Percentiles rank a stretch among this genome's conserved stretches.
These are phyloP conservation scores for Myiothlypis coronata DNA, from an alignment of 2,797 vertebrate genomes.

Conservation along the genomic window DNA sequence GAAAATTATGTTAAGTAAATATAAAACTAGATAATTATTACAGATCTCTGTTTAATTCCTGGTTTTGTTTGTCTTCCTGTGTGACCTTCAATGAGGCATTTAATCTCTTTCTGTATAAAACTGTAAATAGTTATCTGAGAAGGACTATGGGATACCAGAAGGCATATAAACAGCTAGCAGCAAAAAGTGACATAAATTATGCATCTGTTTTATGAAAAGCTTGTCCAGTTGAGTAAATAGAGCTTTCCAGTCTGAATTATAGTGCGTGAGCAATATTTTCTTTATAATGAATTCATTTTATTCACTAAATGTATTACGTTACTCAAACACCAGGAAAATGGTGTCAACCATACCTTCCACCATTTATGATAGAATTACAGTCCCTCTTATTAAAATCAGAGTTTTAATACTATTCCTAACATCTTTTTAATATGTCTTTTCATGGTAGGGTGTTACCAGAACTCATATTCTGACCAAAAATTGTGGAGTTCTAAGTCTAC, in stretches of 20 bases:
- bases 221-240: constrained; percentile 31
- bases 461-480: neutral
- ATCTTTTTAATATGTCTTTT: neutral
- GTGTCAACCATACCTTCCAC: neutral
- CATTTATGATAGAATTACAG: neutral
- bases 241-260: neutral
- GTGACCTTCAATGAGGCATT: constrained; percentile 11
- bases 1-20: neutral
- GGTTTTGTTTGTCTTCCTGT: neutral
- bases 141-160: neutral
- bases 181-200: constrained; percentile 31
- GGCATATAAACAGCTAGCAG: neutral
- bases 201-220: constrained; percentile 21
- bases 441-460: neutral
- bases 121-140: neutral
- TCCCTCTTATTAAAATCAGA: neutral
- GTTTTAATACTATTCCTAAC: neutral
- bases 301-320: neutral
- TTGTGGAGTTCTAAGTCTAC: neutral
- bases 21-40: neutral
- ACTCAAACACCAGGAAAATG: neutral
- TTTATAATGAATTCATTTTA: neutral
- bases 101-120: neutral
- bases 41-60: neutral
- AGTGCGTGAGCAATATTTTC: neutral